Base-by-base conservation (phyloP, 2,888 invertebrate species). In the Lithophane semibrunnea region DNA sequence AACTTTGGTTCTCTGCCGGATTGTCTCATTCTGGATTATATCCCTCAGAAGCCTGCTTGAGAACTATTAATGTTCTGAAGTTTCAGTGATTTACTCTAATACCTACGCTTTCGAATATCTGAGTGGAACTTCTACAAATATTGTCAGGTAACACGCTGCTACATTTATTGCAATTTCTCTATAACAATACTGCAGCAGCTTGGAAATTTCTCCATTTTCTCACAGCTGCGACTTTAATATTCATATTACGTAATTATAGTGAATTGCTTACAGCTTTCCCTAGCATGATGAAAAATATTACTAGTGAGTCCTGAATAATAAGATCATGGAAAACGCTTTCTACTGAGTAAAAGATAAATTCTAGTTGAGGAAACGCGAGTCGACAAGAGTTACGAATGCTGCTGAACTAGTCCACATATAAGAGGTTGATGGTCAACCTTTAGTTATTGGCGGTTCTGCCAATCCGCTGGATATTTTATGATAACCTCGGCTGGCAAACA, bases 161-260 rank as follows among this genome's bases (percentile, higher is more conserved):
- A 82, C 75, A 88, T 82, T 88, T 87, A 85, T 63, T 63, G 77
- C 78, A 80, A 78, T 87, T 85, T 88, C 84, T 79, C 85, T 71
- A 52, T 66, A 77, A 88, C 87, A 88, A 88, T 87, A 79, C 72
- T 69, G 10, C 63, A 67, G 42, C 37, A 58, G 49, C 61, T 76
- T 75, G 86, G 77, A 79, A 87, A 79, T 87, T 84, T 70, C 79
- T 74, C 49, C 54, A 56, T 76, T 76, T 81, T 75, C 84, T 72
- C 73, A 64, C 18, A 63, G n/a, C 56, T 73, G 49, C 18, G 67
- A 72, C 42, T 54, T 64, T 61, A 80, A 29, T 80, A 69, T 54
- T 21, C n/a, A 56, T 49, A 12, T 61, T 61, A 71, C 10, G 24
- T 61, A 42, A 63, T 54, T 64, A 49, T 8, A 21, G 60, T 70